phyloP scores from a whole-genome alignment of 2,113 vertebrate genomes.

The Pangasianodon gigas region DNA sequence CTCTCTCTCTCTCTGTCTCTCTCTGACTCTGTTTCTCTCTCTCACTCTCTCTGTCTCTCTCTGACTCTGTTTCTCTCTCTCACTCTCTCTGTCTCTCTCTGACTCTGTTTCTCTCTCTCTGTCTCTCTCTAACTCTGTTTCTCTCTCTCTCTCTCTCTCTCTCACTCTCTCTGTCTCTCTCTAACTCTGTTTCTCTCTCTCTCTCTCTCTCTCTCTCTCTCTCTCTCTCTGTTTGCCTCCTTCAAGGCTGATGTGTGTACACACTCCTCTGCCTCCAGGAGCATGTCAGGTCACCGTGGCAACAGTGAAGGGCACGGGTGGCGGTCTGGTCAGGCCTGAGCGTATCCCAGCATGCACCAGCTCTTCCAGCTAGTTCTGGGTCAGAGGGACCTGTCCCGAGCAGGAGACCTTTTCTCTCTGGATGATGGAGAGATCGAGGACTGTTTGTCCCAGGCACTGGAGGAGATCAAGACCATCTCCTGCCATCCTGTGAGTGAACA shows the following conservation, averaged over 20 bases:
- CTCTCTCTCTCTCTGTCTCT: no score
- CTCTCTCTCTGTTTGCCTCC: background rate
- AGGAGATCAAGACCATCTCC: slow-evolving; percentile 91
- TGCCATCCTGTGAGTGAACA: slow-evolving; percentile 84
- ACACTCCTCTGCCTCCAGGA: slow-evolving; percentile 43
- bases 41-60: no score
- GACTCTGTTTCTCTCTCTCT: no score
- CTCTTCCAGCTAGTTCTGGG: slow-evolving; percentile 88
- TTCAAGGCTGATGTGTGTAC: slow-evolving; percentile 35
- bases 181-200: no score
- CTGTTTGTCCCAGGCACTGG: slow-evolving; percentile 88
- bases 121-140: no score
- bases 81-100: no score
- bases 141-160: no score
- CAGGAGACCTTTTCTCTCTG: slow-evolving; percentile 94
- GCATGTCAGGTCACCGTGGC: slow-evolving; percentile 45
- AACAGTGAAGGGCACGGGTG: slow-evolving; percentile 40
- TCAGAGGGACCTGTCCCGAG: slow-evolving; percentile 90
- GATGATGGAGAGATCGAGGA: slow-evolving; percentile 89
- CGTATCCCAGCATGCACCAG: slow-evolving; percentile 83
- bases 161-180: no score
- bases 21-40: no score
- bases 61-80: no score
- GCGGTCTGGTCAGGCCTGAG: slow-evolving; percentile 5
- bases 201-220: no score